Conservation (phyloP, 2,797 vertebrate species). For the Sebastes wilsoni region DNA sequence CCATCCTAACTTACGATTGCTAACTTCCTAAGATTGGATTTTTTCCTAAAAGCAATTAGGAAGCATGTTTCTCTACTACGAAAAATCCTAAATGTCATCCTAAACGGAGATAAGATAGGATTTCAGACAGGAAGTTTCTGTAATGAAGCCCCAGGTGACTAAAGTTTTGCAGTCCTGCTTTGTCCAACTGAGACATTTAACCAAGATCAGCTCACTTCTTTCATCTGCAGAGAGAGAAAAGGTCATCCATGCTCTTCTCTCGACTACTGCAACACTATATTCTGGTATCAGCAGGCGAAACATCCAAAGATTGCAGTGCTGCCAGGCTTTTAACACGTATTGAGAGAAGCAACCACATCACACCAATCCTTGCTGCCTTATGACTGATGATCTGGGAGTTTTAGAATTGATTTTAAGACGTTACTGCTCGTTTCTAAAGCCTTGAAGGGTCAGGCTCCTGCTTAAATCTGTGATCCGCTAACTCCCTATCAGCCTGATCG, state of each 20-base stretch:
- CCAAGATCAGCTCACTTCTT: background rate
- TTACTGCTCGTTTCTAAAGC: background rate
- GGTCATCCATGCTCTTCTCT: background rate
- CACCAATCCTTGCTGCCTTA: background rate
- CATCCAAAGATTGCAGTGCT: background rate
- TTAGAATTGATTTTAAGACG: background rate
- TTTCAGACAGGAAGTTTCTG: background rate
- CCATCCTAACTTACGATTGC: too few species aligned
- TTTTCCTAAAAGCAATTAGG: background rate
- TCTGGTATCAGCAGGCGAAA: background rate
- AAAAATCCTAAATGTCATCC: background rate
- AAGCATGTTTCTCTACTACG: rapidly evolving
- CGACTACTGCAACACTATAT: background rate
- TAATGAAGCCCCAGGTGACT: background rate
- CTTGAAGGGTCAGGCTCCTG: background rate
- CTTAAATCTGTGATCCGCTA: background rate
- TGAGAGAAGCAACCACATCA: background rate
- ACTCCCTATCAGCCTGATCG: background rate
- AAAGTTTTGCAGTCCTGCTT: background rate
- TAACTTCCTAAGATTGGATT: background rate
- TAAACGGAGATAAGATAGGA: background rate
- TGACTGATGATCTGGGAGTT: background rate
- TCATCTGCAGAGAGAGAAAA: background rate
- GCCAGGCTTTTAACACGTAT: background rate
- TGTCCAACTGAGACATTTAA: background rate